These are phyloP conservation scores for Noctua fimbriata DNA, from an alignment of 2,888 invertebrate genomes.

Conservation along the genomic window DNA sequence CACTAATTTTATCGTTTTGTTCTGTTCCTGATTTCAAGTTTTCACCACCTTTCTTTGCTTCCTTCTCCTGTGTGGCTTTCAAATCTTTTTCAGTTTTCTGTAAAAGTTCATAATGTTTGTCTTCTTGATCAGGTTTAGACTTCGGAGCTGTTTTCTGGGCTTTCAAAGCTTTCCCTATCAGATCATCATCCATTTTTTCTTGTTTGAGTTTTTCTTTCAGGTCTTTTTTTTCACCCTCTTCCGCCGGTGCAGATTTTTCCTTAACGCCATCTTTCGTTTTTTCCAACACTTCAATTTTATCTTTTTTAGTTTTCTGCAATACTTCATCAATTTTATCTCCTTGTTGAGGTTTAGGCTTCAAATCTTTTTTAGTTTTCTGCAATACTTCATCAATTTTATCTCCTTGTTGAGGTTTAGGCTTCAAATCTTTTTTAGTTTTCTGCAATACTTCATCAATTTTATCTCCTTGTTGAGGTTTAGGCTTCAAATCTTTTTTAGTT, in stretches of 20 bases:
- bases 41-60: slow-evolving; percentile 7
- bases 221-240: neutral
- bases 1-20: slow-evolving; percentile 27
- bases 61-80: too few species aligned
- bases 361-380: too few species aligned
- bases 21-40: slow-evolving; percentile 29
- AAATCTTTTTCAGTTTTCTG: too few species aligned
- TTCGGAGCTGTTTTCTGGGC: neutral
- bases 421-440: too few species aligned
- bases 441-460: too few species aligned
- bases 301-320: neutral
- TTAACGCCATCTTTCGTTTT: neutral
- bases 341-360: too few species aligned
- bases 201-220: slow-evolving; percentile 15
- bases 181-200: slow-evolving; percentile 4
- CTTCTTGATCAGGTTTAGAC: too few species aligned
- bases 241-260: neutral
- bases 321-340: slow-evolving; percentile 19
- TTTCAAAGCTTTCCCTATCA: neutral
- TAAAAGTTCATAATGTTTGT: too few species aligned
- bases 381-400: too few species aligned
- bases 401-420: too few species aligned
- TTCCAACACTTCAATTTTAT: neutral
- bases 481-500: too few species aligned
- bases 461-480: too few species aligned